Conservation (phyloP, 2,888 invertebrate species). For the Eremobia ochroleuca region DNA sequence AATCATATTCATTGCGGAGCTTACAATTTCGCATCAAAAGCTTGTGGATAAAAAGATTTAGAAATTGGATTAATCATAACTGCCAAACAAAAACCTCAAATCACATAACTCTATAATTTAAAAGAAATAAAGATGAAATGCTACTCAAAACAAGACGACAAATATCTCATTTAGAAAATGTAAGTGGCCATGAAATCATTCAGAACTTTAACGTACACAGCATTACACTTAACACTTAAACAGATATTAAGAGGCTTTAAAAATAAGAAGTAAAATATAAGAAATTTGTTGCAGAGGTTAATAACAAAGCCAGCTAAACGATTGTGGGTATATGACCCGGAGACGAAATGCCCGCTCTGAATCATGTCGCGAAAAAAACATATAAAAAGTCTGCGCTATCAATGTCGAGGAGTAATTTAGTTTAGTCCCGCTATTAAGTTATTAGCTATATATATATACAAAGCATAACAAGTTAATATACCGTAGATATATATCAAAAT, state of each 20-base stretch:
- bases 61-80: background rate
- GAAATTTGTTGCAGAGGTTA: conserved; percentile 58
- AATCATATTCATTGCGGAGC: conserved; percentile 20
- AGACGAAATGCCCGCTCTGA: conserved; percentile 78
- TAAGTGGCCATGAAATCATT: conserved; percentile 33
- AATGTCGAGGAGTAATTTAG: conserved; percentile 65
- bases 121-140: conserved; percentile 11
- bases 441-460: conserved; percentile 48
- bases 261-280: conserved; percentile 61
- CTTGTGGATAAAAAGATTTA: background rate
- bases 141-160: conserved; percentile 26
- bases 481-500: conserved; percentile 26
- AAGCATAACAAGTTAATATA: conserved; percentile 45
- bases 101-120: background rate
- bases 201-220: conserved; percentile 31
- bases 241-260: conserved; percentile 42
- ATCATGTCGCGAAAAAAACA: conserved; percentile 78
- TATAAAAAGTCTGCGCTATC: conserved; percentile 66
- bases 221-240: conserved; percentile 42
- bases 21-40: background rate
- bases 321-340: conserved; percentile 81
- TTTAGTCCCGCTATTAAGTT: conserved; percentile 66
- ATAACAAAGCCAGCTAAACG: conserved; percentile 60
- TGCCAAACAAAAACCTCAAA: background rate
- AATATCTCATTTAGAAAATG: conserved; percentile 28